Evolutionary conservation across 2,113 vertebrate species (phyloP), one percentile per base, ranked within the genome.

Genomic region (Nesospiza acunhae): DNA sequence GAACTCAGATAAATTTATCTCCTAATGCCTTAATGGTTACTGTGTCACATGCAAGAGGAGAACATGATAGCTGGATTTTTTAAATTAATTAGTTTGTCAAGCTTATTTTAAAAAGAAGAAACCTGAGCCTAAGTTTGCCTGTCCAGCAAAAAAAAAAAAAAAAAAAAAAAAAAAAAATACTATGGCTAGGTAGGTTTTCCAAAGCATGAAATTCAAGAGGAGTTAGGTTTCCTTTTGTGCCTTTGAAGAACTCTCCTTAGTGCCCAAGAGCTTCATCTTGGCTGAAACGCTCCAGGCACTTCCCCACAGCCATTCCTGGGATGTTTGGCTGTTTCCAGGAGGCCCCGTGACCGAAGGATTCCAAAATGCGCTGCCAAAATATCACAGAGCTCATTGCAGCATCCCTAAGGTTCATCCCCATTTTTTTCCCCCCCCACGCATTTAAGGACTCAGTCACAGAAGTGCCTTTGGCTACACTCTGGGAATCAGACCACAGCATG

Each of bases 101-200:
- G 92, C 91, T 95, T 93, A 93, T 90, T 96, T 89, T 80, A 52
- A 95, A 91, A 90, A 89, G 73, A 30, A 87, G 95, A 95, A 93
- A 97, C 69, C 53, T 4, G 93, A 97, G 73, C 83, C 89, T 39
- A 78, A 92, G 47, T 93, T 94, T 89, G 79, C 76, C 64, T 47
- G 91, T 94, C 89, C 93, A 95, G 72, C 50, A 96, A 55, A 55
- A 55, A 55, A 55, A 96, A 53, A 50, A 53, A n/a, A n/a, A n/a
- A n/a, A n/a, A 96, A 55, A 55, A 55, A 55, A 55, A 96, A 53
- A 53, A 95, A 95, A 95, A 95, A 96, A 77, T 81, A 86, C 90
- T 94, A 83, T 37, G 63, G 77, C 84, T 55, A 77, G 93, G 58
- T 80, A 81, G 92, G 88, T 90, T 97, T 96, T 92, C 96, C 94